Evolutionary conservation across 23 tunicate genomes (phyloP), one percentile per base, ranked within the genome.

Genomic region (Ciona savignyi): DNA sequence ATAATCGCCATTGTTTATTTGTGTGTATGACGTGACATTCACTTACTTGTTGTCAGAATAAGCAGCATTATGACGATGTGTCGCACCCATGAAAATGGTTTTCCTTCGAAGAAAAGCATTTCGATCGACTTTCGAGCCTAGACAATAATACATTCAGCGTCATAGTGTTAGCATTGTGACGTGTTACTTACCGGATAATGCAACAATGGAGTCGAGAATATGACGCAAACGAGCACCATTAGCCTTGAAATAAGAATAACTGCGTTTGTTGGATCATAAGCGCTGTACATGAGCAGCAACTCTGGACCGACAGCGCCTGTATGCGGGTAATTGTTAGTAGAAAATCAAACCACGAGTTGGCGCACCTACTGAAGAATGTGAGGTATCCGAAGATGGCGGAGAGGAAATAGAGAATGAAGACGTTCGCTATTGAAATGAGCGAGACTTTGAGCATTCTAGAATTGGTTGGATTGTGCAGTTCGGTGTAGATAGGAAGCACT

Each of bases 141-240:
- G 20, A 15, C 15, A 15, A 22, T 63, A 22, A 4, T 23, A n/a
- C 22, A n/a, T 11, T 15, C 20, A 49, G 61, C 20, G 20, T 20
- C 61, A 49, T 22, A 4, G 15, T 42, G 56, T 42, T 42, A 42
- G 56, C 56, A 42, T 42, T 42, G 56, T 21, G 77, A 24, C 34
- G 29, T 22, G 9, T 15, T 33, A 71, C 86, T 20, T 61, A 90
- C 97, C 86, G 99, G 99, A 85, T 83, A 95, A 84, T 95, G 99
- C 34, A 95, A 80, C 65, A 95, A 71, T 29, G 99, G 99, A 25
- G 99, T 81, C 0, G 99, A 95, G 72, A 95, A 95, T 73, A 89
- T 88, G 6, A 95, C 99, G 68, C 99, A 95, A 60, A 80, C 62
- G 25, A 95, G 76, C 63, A 95, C 99, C 99, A 95, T 95, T n/a